A percentile compares a stretch with the other conserved stretches of the same genome.
Evolutionary conservation across 2,113 vertebrate species (phyloP).

Genomic region (Sula dactylatra): DNA sequence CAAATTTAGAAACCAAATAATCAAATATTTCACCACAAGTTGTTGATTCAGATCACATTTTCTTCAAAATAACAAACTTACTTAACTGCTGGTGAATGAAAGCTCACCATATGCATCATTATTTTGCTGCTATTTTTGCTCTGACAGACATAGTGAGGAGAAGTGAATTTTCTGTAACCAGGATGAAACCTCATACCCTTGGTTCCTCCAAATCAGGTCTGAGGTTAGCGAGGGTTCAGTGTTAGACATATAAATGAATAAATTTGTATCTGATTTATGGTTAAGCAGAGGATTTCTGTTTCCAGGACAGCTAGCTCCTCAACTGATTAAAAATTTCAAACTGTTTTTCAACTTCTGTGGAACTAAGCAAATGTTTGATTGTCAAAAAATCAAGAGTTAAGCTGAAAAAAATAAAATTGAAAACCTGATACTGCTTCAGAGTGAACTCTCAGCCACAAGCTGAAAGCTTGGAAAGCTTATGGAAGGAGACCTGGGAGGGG

Average conservation of each 20-base stretch:
- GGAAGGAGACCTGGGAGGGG: neutral
- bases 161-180: neutral
- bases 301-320: neutral
- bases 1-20: neutral
- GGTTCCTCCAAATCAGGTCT: neutral
- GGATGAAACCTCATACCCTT: neutral
- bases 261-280: neutral
- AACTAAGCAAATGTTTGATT: neutral
- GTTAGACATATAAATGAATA: neutral
- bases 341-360: neutral
- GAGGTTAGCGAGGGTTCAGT: neutral
- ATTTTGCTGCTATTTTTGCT: neutral
- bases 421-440: neutral
- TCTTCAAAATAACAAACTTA: neutral
- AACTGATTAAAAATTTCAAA: neutral
- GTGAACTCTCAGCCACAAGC: neutral
- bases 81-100: neutral
- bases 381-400: neutral
- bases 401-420: neutral
- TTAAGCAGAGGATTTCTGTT: neutral
- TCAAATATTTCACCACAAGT: neutral
- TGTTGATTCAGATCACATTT: neutral
- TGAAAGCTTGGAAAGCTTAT: neutral
- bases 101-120: neutral
- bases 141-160: neutral